Base-by-base conservation (phyloP, 2,888 invertebrate species). In the Salticus scenicus region DNA sequence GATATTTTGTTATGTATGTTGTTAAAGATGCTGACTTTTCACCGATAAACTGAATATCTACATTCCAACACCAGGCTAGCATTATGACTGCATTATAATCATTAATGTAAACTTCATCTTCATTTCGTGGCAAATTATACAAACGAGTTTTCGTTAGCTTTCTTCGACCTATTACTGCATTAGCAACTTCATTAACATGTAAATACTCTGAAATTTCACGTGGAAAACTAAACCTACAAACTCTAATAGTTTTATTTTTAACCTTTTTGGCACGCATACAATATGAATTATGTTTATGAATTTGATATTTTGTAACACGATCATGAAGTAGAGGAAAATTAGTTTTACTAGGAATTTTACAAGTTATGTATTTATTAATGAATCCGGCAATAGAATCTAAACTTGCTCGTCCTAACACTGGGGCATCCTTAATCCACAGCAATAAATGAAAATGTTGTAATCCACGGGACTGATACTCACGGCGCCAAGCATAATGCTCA, bases 221-320 rank as follows among this genome's bases (percentile, higher is more conserved):
- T 28, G 67, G 67, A 33, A 67, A 73, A 30, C 57, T 24, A 27
- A 57, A 47, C 24, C 73, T 5, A 51, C 57, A 73, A 73, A 73
- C 73, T 51, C 24, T 28, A 10, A 24, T 30, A 12, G 42, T n/a
- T 27, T 47, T 27, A 27, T 8, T 27, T 47, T 51, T 73, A 5
- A 24, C 42, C 42, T 51, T 73, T n/a, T 73, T 73, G 12, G 0
- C 27, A 17, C 73, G 4, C 24, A 73, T 7, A 27, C 73, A 73
- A n/a, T 73, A 73, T 4, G 10, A 14, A n/a, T 73, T 73, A n/a
- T 51, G 51, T 51, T 51, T 47, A 30, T 72, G 72, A 5, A 8
- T 47, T 28, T 72, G 47, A 27, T 72, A 72, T 7, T 14, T 27
- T 17, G 27, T 27, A 1, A 73, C 73, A 24, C 73, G 47, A 24